phyloP scores from a whole-genome alignment of 2,888 invertebrate genomes.

The Artemia sinica region DNA sequence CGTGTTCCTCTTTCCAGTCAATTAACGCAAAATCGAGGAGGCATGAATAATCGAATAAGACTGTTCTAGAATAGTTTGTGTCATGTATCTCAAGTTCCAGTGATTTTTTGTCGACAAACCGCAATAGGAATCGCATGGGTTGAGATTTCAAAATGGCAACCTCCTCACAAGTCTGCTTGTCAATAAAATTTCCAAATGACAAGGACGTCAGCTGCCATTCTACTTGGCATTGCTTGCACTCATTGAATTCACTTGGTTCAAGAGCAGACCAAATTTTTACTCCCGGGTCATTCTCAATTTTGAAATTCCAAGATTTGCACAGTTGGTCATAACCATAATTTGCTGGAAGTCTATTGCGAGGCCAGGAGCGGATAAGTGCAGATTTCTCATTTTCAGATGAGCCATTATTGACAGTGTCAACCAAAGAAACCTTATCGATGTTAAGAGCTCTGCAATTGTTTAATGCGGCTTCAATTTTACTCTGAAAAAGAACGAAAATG shows the following conservation, averaged over 20 bases:
- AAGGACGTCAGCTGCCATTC: not conserved
- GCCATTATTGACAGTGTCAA: too few relatives aligned
- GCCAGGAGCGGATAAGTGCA: too few relatives aligned
- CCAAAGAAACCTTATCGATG: too few relatives aligned
- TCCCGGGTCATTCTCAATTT: not conserved
- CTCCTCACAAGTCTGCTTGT: slow-evolving; percentile 1
- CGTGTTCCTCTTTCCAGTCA: slow-evolving; percentile 1
- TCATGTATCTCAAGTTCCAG: not conserved
- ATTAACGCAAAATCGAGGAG: slow-evolving; percentile 13
- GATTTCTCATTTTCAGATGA: too few relatives aligned
- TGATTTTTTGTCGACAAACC: not conserved
- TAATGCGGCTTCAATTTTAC: too few relatives aligned
- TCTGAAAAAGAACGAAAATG: too few relatives aligned
- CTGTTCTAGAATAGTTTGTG: not conserved
- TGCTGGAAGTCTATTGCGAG: not conserved
- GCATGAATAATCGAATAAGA: not conserved
- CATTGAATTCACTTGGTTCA: not conserved
- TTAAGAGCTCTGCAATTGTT: too few relatives aligned
- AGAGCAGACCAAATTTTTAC: slow-evolving; percentile 2
- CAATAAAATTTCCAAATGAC: slow-evolving; percentile 13
- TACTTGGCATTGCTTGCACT: not conserved
- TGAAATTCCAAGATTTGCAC: not conserved
- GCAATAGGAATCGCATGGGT: not conserved
- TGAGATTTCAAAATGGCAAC: too few relatives aligned
- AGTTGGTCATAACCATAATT: not conserved